These are phyloP conservation scores for Pseudotriccus pelzelni DNA, from an alignment of 2,797 vertebrate genomes.

Conservation along the genomic window DNA sequence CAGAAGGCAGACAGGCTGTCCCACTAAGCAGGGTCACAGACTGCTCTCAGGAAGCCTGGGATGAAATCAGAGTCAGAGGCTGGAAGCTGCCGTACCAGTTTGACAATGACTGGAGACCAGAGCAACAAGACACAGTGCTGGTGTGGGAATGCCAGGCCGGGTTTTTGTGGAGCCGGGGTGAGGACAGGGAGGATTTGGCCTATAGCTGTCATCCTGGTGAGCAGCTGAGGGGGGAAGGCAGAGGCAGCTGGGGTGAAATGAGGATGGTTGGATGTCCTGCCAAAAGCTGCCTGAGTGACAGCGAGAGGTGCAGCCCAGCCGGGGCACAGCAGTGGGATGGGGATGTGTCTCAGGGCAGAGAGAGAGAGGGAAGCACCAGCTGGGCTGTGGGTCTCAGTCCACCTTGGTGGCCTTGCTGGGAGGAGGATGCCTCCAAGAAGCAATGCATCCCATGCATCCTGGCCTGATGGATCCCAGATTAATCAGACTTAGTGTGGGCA, in stretches of 20 bases:
- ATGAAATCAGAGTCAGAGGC: not conserved
- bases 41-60: not conserved
- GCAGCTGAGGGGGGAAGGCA: not conserved
- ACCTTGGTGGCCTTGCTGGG: not conserved
- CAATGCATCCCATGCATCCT: fast-evolving
- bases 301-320: not conserved
- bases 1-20: fast-evolving
- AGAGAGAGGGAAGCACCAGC: not conserved
- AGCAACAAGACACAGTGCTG: fast-evolving
- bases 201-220: not conserved
- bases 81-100: not conserved
- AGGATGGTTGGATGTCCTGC: not conserved
- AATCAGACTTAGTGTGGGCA: not conserved
- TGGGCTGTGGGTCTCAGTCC: fast-evolving
- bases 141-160: not conserved
- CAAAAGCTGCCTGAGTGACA: not conserved
- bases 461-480: not conserved
- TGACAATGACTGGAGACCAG: fast-evolving
- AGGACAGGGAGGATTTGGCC: not conserved
- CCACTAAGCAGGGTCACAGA: fast-evolving
- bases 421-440: not conserved
- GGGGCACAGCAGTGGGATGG: not conserved
- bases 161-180: fast-evolving
- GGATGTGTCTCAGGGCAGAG: not conserved
- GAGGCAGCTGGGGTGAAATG: not conserved